Evolutionary conservation across 2,797 vertebrate species (phyloP), one percentile per base, ranked within the genome.

Genomic region (Loris lydekkerianus): DNA sequence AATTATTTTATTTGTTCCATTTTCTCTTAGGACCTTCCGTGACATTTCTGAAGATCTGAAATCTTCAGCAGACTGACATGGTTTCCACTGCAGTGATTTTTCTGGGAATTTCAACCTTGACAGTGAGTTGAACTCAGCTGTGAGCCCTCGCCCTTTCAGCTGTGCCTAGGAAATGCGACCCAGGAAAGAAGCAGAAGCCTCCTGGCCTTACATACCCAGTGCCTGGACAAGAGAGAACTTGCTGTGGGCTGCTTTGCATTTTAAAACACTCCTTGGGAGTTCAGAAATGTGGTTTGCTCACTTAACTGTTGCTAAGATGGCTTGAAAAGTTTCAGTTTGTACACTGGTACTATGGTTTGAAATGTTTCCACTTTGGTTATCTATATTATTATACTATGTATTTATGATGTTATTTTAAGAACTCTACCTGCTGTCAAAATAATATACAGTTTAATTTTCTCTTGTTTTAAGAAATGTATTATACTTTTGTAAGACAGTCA

Each of bases 41-140:
- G 98, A 98, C 96, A 98, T 96, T 96, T 97, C 98, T 0, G 98
- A 98, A 91, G 99, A 99, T 85, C 40, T 97, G 14, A 98, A 98
- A 61, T 96, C 75, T 77, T 96, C 98, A 10, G 83, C 88, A 23
- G 98, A 98, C 37, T 98, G 98, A 99, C 29, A 1, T 70, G 92
- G 31, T 69, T 73, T 73, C 60, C n/a, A 25, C 56, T 46, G 37
- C 75, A 34, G 23, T 25, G 83, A 31, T 70, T 93, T 46, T 49
- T 3, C 0, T 76, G 90, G 83, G 94, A 95, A 95, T 60, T 83
- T 0, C 0, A 75, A 1, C 69, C 89, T 91, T 85, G 97, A 69
- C 70, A 77, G 61, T 72, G 96, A 97, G 53, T 83, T 97, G 94
- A 58, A 89, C 93, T 58, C 86, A 96, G 96, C 92, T 63, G 31